A percentile compares a stretch with the other conserved stretches of the same genome.
phyloP scores from a whole-genome alignment of 1,140 invertebrate genomes.

The Caenorhabditis elegans region DNA sequence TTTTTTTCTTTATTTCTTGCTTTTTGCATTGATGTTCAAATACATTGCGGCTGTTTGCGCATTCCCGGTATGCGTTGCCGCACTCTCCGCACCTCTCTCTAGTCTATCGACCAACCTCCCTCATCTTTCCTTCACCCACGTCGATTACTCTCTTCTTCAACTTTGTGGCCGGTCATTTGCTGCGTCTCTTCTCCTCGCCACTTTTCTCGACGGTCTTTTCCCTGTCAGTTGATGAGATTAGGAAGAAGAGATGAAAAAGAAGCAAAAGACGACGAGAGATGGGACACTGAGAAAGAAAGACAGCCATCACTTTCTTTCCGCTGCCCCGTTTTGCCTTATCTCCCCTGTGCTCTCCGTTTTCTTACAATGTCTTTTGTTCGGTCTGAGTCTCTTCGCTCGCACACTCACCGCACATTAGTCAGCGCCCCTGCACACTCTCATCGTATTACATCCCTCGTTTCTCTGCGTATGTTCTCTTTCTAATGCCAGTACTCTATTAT shows the following conservation, averaged over 20 bases:
- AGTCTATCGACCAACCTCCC: neutral
- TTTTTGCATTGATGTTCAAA: neutral
- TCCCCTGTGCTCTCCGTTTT: neutral
- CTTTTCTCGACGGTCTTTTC: neutral
- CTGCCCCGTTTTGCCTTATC: neutral
- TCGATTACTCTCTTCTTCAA: neutral
- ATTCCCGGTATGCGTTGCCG: neutral
- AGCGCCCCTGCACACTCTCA: neutral
- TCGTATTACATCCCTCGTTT: neutral
- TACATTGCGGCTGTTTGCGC: neutral
- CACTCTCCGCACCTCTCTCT: neutral
- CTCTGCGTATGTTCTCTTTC: neutral
- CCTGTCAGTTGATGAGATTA: constrained; percentile 4
- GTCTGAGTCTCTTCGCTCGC: neutral
- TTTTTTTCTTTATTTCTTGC: neutral
- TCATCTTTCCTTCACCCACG: neutral
- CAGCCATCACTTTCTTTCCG: constrained; percentile 1
- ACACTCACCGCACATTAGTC: constrained; percentile 5
- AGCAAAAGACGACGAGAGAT: neutral
- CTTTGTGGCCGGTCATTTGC: constrained; percentile 10
- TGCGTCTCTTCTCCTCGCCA: constrained; percentile 7
- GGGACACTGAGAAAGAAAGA: neutral
- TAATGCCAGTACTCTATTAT: constrained; percentile 15
- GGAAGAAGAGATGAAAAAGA: neutral
- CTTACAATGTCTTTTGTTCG: too few relatives aligned